Evolutionary conservation across 2,797 vertebrate species (phyloP).

Genomic region (Helicolenus hilgendorfi): DNA sequence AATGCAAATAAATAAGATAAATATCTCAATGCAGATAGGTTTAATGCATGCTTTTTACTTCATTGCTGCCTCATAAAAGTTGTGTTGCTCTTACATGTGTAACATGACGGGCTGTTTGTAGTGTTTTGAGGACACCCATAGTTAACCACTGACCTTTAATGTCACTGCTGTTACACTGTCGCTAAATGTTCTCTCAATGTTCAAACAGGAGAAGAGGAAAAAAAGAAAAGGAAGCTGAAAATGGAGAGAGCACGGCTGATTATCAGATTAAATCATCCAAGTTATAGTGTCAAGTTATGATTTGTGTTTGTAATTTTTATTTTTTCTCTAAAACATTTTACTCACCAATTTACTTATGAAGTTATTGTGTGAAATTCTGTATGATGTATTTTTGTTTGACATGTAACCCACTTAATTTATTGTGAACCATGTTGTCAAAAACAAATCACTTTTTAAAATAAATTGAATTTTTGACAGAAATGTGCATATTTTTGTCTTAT

Average conservation of each 20-base stretch:
- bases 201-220: conserved; percentile 45
- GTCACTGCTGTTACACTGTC: background rate
- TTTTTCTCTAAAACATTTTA: background rate
- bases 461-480: too few relatives aligned
- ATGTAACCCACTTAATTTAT: background rate
- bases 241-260: background rate
- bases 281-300: conserved; percentile 23
- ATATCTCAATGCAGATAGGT: background rate
- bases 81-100: background rate
- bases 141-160: background rate
- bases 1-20: background rate
- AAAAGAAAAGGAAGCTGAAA: conserved; percentile 16
- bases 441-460: too few relatives aligned
- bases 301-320: background rate
- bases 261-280: conserved; percentile 45
- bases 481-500: too few relatives aligned
- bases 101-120: background rate
- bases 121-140: background rate
- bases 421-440: background rate
- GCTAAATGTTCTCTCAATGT: conserved; percentile 7
- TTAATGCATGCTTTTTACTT: background rate
- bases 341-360: background rate
- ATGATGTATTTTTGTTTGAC: background rate
- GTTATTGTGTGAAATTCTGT: background rate
- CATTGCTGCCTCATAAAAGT: background rate